phyloP scores from a whole-genome alignment of 1,140 invertebrate genomes.

The Homarus americanus region DNA sequence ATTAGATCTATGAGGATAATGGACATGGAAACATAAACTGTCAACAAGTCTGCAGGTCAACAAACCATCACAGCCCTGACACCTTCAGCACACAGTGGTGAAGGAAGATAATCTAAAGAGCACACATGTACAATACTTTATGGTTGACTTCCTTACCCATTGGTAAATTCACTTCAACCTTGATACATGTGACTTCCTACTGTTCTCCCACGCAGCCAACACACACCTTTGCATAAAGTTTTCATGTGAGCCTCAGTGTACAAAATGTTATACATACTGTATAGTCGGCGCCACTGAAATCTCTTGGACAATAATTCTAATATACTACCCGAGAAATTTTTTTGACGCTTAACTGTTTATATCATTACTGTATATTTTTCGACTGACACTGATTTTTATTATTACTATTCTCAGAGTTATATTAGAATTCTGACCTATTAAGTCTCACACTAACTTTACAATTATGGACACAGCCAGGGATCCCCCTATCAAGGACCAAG shows the following conservation, averaged over 20 bases:
- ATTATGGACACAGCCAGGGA: conserved; percentile 30
- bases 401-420: not conserved
- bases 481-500: conserved; percentile 23
- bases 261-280: conserved; percentile 1
- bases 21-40: not conserved
- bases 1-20: not conserved
- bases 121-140: conserved; percentile 47
- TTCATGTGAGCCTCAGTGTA: conserved; percentile 18
- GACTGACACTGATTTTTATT: conserved; percentile 2
- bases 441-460: conserved; percentile 29
- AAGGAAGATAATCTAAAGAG: conserved; percentile 30
- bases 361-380: not conserved
- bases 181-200: conserved; percentile 12
- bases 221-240: conserved; percentile 40
- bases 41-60: conserved; percentile 42
- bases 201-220: conserved; percentile 6
- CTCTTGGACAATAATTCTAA: conserved; percentile 14
- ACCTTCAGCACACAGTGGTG: conserved; percentile 48
- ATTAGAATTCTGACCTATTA: conserved; percentile 2
- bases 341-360: not conserved
- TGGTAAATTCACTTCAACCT: conserved; percentile 19
- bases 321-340: not conserved
- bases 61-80: conserved; percentile 45
- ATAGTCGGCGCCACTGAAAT: conserved; percentile 8
- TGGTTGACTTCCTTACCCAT: conserved; percentile 21